Evolutionary conservation across 2,888 invertebrate species (phyloP).

Genomic region (Synergus laeviventris): DNA sequence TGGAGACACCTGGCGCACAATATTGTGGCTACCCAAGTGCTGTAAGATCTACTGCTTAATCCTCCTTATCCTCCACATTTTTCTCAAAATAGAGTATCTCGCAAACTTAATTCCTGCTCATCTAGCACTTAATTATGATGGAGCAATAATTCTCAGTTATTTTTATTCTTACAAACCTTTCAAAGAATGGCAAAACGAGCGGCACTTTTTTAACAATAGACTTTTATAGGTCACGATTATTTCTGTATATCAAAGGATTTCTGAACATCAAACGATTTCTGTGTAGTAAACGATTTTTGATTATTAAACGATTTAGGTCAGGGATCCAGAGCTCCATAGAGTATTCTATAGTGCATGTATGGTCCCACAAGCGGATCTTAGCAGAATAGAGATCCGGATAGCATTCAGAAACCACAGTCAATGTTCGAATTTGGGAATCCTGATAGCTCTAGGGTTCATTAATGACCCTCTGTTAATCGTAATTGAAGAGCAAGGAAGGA

Average conservation of each 20-base stretch:
- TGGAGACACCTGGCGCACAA: constrained; percentile 13
- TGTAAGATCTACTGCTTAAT: constrained; percentile 20
- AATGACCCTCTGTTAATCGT: constrained; percentile 24
- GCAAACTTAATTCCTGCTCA: background rate
- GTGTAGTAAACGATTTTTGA: background rate
- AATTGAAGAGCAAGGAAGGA: background rate
- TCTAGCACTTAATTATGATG: no score
- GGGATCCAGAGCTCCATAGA: background rate
- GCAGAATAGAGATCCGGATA: background rate
- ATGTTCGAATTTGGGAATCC: constrained; percentile 6
- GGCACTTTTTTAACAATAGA: no score
- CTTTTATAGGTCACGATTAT: no score
- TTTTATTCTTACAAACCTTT: no score
- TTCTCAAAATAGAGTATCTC: background rate
- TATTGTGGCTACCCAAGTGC: constrained; percentile 14
- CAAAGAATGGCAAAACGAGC: no score
- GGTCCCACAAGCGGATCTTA: background rate
- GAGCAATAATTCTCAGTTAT: no score
- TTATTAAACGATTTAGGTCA: background rate
- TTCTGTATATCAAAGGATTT: background rate
- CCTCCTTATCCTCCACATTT: background rate
- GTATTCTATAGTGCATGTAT: background rate
- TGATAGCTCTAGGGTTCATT: constrained; percentile 33
- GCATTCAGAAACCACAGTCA: constrained; percentile 24
- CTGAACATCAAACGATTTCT: background rate